These are phyloP conservation scores for Cantharis flavilabris DNA, from an alignment of 2,888 invertebrate genomes.

Conservation along the genomic window DNA sequence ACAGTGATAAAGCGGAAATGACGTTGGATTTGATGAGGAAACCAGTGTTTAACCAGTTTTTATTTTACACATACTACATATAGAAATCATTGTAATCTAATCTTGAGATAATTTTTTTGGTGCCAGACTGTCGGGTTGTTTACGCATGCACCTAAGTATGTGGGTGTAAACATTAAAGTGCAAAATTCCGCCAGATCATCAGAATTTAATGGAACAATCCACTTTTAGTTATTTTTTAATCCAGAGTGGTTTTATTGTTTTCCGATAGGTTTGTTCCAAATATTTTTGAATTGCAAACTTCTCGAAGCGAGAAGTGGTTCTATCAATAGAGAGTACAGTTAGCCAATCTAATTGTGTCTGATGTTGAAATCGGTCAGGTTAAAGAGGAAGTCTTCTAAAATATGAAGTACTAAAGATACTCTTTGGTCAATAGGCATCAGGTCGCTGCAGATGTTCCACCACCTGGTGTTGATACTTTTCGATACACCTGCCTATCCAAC, in stretches of 20 bases:
- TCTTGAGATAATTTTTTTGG: no score
- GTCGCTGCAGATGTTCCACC: constrained; percentile 26
- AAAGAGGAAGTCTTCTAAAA: constrained; percentile 19
- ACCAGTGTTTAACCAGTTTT: no score
- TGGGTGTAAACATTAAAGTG: neutral
- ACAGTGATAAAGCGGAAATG: no score
- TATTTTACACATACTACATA: no score
- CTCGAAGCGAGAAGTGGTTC: no score
- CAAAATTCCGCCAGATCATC: neutral
- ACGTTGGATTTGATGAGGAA: no score
- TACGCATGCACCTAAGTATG: neutral
- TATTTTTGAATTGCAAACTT: no score
- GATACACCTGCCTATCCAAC: constrained; percentile 28
- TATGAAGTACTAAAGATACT: constrained; percentile 12
- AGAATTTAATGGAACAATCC: neutral
- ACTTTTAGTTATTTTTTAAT: neutral
- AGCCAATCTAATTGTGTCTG: neutral
- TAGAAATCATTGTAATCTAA: no score
- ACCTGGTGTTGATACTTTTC: constrained; percentile 27
- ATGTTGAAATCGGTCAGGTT: constrained; percentile 22
- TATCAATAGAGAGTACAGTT: constrained; percentile 12
- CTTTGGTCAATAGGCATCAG: constrained; percentile 25
- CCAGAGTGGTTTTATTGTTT: neutral
- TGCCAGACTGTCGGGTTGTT: no score
- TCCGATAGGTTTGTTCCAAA: neutral